Percentiles rank a stretch among this genome's conserved stretches.
phyloP scores from a whole-genome alignment of 2,888 invertebrate species.

The Ypsolopha scabrella region DNA sequence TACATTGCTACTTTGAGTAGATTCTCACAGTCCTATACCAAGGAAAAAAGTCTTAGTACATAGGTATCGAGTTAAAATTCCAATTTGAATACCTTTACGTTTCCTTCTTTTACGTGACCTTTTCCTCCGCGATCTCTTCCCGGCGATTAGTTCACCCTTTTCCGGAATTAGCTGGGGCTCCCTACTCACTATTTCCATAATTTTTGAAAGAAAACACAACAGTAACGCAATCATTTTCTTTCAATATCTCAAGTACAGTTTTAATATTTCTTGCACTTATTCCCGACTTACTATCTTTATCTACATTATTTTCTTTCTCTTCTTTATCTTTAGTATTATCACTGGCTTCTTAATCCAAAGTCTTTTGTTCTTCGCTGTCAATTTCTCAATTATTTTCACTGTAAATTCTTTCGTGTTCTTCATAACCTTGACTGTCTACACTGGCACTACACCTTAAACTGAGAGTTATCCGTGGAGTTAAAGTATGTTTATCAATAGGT shows the following conservation, averaged over 20 bases:
- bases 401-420: constrained; percentile 17
- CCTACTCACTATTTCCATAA: constrained; percentile 32
- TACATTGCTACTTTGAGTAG: no score
- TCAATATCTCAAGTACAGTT: constrained; percentile 6
- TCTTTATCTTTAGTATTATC: constrained; percentile 26
- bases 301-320: constrained; percentile 28
- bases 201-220: constrained; percentile 40
- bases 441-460: constrained; percentile 22
- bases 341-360: background rate
- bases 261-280: no score
- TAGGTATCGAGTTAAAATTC: no score
- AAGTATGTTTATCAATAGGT: constrained; percentile 34
- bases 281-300: constrained; percentile 5
- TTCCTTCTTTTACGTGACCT: constrained; percentile 16
- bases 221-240: constrained; percentile 46
- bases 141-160: constrained; percentile 10
- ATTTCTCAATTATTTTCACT: constrained; percentile 15
- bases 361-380: constrained; percentile 10
- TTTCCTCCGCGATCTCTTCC: constrained; percentile 15
- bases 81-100: constrained; percentile 6
- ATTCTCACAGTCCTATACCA: no score
- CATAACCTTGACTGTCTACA: constrained; percentile 23
- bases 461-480: background rate
- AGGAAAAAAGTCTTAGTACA: no score
- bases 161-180: constrained; percentile 10